phyloP scores from a whole-genome alignment of 2,888 invertebrate species.

The Himalopsyche anomala region DNA sequence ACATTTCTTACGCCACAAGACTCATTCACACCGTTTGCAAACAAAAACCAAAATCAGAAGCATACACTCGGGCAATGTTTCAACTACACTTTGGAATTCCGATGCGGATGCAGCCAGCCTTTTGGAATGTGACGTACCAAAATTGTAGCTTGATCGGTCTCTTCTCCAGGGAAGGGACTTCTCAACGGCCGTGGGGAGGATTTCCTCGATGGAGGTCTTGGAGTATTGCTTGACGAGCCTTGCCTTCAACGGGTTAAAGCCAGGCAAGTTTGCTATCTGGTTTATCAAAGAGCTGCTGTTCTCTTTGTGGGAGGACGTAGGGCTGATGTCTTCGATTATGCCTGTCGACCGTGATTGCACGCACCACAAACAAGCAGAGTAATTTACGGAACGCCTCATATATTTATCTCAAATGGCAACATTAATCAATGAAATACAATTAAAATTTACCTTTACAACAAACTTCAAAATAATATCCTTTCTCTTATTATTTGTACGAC shows the following conservation, averaged over 20 bases:
- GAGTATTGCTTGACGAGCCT: slow-evolving; percentile 83
- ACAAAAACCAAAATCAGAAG: slow-evolving; percentile 52
- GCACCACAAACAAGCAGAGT: slow-evolving; percentile 63
- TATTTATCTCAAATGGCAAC: slow-evolving; percentile 40
- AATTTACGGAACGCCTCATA: slow-evolving; percentile 60
- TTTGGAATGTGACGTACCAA: slow-evolving; percentile 80
- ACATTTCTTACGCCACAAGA: slow-evolving; percentile 6
- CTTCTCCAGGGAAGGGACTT: slow-evolving; percentile 91
- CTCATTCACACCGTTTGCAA: slow-evolving; percentile 46
- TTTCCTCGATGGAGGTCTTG: slow-evolving; percentile 77
- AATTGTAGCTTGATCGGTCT: slow-evolving; percentile 84
- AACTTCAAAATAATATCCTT: too few relatives aligned
- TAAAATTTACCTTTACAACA: not conserved
- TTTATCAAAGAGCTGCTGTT: slow-evolving; percentile 84
- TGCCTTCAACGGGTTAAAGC: slow-evolving; percentile 83
- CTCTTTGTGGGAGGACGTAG: slow-evolving; percentile 78
- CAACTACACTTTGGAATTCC: slow-evolving; percentile 47
- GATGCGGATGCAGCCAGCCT: slow-evolving; percentile 58
- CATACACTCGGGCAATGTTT: slow-evolving; percentile 53
- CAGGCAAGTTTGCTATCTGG: slow-evolving; percentile 82
- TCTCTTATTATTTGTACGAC: too few relatives aligned
- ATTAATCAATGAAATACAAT: not conserved
- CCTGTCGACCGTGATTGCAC: slow-evolving; percentile 60
- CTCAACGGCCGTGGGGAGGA: slow-evolving; percentile 86
- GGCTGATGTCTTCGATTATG: slow-evolving; percentile 70